These are phyloP conservation scores for Pseudochromis fuscus DNA, from an alignment of 2,797 vertebrate species.

Conservation along the genomic window DNA sequence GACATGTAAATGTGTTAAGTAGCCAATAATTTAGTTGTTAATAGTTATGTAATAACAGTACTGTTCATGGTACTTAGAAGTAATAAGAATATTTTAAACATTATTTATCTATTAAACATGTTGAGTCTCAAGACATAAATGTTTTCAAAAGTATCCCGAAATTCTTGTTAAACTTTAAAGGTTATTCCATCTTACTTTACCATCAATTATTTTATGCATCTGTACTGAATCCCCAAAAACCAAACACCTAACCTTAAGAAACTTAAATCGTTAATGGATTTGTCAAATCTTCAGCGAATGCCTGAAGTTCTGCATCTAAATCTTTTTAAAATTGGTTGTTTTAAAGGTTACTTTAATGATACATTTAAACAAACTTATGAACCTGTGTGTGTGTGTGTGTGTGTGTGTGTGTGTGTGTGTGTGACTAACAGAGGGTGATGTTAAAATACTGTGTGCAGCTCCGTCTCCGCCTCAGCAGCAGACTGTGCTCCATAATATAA, in stretches of 20 bases:
- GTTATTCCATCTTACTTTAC: background rate
- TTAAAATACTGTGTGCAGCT: constrained; percentile 38
- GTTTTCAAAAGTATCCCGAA: background rate
- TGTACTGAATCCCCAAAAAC: too few species aligned
- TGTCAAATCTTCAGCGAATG: too few species aligned
- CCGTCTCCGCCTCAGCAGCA: constrained; percentile 43
- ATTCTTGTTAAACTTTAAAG: background rate
- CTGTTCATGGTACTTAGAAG: too few species aligned
- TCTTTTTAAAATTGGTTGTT: background rate
- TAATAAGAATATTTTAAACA: too few species aligned
- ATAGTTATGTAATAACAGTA: background rate
- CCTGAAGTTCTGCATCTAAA: too few species aligned
- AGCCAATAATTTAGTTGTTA: too few species aligned
- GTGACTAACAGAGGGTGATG: background rate
- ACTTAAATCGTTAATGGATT: too few species aligned
- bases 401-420: background rate
- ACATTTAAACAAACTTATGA: background rate
- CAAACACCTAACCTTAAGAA: too few species aligned
- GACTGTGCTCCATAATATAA: constrained; percentile 38
- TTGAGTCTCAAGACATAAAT: background rate
- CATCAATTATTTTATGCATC: background rate
- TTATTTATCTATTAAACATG: too few species aligned
- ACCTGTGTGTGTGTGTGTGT: background rate
- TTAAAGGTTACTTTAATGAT: too few species aligned
- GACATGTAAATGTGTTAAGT: too few species aligned